Conservation (phyloP, 1,140 invertebrate genomes). For the Pseudomyrmex flavicornis region DNA sequence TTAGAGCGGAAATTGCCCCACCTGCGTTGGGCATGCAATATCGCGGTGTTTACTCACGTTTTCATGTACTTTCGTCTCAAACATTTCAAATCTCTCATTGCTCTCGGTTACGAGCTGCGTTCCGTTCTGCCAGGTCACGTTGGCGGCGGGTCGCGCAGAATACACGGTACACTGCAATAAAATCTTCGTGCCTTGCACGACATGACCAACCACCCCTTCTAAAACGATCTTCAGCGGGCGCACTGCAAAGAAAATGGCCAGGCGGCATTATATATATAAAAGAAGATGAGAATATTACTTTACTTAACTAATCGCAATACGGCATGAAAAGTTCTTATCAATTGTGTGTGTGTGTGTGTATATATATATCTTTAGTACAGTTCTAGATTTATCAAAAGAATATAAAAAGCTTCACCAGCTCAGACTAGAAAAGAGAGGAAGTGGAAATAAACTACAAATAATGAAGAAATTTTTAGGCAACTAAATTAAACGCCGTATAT, state of each 20-base stretch:
- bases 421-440: not conserved
- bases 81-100: conserved; percentile 80
- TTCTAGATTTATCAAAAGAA: not conserved
- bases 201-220: conserved; percentile 90
- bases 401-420: not conserved
- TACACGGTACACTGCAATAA: conserved; percentile 91
- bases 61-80: conserved; percentile 79
- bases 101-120: conserved; percentile 87
- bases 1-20: not conserved
- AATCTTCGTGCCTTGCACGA: conserved; percentile 91
- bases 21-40: not conserved
- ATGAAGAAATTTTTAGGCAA: not conserved
- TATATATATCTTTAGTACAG: not conserved
- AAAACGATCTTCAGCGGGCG: conserved; percentile 91
- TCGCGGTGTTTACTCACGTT: conserved; percentile 79
- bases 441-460: too few species aligned
- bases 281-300: not conserved
- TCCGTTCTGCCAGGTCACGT: conserved; percentile 93
- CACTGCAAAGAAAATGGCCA: conserved; percentile 87
- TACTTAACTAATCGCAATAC: not conserved
- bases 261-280: conserved; percentile 48
- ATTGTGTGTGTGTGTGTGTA: too few species aligned
- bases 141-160: conserved; percentile 92
- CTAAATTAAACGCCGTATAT: not conserved
- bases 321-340: not conserved